Conservation (phyloP, 2,888 invertebrate genomes). For the Stenichneumon culpator region DNA sequence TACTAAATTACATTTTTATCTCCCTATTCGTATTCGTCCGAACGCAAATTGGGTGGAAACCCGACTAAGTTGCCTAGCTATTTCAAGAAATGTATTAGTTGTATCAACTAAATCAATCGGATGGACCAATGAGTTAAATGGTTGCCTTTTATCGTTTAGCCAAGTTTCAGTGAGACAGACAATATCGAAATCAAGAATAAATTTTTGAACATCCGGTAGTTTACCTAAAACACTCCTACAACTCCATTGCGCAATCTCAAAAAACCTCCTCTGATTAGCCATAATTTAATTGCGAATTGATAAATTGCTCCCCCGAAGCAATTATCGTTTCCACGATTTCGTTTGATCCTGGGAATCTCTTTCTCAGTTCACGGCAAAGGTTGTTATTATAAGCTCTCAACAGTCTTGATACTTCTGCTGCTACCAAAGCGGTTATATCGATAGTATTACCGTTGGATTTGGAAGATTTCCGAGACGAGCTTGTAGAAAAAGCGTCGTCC, state of each 20-base stretch:
- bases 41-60: no score
- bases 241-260: neutral
- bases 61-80: no score
- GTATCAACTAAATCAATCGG: no score
- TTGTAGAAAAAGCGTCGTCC: no score
- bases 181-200: constrained; percentile 2
- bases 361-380: neutral
- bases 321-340: neutral
- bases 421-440: neutral
- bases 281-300: neutral
- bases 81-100: no score
- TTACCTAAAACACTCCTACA: constrained; percentile 5
- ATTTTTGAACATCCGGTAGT: neutral
- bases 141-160: neutral
- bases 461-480: no score
- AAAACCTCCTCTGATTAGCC: neutral
- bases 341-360: neutral
- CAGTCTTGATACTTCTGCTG: neutral
- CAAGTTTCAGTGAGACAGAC: constrained; percentile 11
- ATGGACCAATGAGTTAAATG: no score
- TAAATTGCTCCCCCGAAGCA: constrained; percentile 17
- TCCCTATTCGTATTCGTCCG: no score
- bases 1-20: no score
- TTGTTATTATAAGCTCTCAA: neutral
- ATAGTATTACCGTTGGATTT: no score